Conservation (phyloP, 2,888 invertebrate species). For the Cosmorhoe ocellata region DNA sequence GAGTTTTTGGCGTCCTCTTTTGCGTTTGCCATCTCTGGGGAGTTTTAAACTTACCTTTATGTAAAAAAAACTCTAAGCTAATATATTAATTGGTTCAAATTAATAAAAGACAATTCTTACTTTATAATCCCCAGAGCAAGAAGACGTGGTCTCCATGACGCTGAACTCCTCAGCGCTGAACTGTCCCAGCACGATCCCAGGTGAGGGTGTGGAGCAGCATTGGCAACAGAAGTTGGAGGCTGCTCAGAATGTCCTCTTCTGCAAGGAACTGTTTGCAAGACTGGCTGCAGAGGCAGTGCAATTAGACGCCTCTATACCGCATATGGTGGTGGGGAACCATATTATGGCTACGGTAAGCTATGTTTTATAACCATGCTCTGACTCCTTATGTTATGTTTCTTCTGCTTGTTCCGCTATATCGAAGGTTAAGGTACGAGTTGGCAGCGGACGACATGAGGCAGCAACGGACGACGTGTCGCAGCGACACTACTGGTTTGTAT, state of each 20-base stretch:
- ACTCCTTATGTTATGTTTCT: too few relatives aligned
- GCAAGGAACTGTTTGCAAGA: slow-evolving; percentile 97
- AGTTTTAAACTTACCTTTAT: too few relatives aligned
- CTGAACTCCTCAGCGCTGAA: slow-evolving; percentile 88
- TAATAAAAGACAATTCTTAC: slow-evolving; percentile 14
- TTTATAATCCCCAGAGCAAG: slow-evolving; percentile 86
- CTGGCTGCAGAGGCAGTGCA: slow-evolving; percentile 97
- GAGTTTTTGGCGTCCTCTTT: too few relatives aligned
- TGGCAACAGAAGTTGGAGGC: slow-evolving; percentile 99
- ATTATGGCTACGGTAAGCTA: slow-evolving; percentile 93
- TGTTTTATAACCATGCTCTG: too few relatives aligned
- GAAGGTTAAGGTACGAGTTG: too few relatives aligned
- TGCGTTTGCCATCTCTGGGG: too few relatives aligned
- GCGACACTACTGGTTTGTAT: too few relatives aligned
- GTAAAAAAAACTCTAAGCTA: too few relatives aligned
- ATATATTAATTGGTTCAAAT: not conserved
- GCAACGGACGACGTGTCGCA: too few relatives aligned
- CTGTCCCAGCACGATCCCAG: slow-evolving; percentile 84
- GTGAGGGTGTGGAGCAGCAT: slow-evolving; percentile 86
- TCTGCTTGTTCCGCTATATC: too few relatives aligned
- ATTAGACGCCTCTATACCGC: slow-evolving; percentile 95
- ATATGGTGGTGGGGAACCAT: slow-evolving; percentile 98
- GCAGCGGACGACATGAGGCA: too few relatives aligned
- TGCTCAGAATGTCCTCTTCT: slow-evolving; percentile 98
- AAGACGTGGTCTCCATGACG: slow-evolving; percentile 92